Base-by-base conservation (phyloP, 2,797 vertebrate species). In the Podarcis lilfordi region DNA sequence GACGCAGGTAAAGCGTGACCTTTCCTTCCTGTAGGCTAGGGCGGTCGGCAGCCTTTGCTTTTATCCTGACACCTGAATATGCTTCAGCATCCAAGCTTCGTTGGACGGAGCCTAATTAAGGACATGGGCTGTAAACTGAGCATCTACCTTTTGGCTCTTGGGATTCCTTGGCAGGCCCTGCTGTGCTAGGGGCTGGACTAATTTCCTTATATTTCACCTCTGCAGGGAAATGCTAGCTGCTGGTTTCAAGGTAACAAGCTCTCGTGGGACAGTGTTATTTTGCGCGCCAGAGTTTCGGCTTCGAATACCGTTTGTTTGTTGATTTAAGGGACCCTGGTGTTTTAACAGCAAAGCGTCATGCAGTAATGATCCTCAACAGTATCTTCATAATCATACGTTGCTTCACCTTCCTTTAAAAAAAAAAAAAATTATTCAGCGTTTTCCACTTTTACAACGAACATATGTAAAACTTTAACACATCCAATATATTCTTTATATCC, bases 131-230 rank as follows among this genome's bases (percentile, higher is more conserved):
- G 9, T 10, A 11, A 10, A 19, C 40, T 1, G 1, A 55, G 81
- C 0, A 29, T 15, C 82, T 50, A 2, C 32, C 10, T 80, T 61
- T 75, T 74, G 35, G 27, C n/a, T 1, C 27, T 37, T 5, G n/a
- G 3, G 3, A 15, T 45, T 35, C 61, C 21, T 4, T 9, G 37
- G 19, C 1, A 7, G 29, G 17, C 3, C 3, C 17, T 5, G 8
- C 27, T 25, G 25, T 9, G 55, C 0, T 11, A 0, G 17, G 5
- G 15, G 71, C 1, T 43, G 23, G 9, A 0, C 27, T 21, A 7
- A 68, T 74, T 19, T 85, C 27, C 82, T 61, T 21, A 27, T 19
- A 25, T 8, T 3, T 59, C 27, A 3, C 35, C 74, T 75, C 77
- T 61, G 21, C 21, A 8, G 77, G 55, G 82, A 37, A 29, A 29